phyloP scores from a whole-genome alignment of 2,797 vertebrate genomes.

The Sarcophilus harrisii region DNA sequence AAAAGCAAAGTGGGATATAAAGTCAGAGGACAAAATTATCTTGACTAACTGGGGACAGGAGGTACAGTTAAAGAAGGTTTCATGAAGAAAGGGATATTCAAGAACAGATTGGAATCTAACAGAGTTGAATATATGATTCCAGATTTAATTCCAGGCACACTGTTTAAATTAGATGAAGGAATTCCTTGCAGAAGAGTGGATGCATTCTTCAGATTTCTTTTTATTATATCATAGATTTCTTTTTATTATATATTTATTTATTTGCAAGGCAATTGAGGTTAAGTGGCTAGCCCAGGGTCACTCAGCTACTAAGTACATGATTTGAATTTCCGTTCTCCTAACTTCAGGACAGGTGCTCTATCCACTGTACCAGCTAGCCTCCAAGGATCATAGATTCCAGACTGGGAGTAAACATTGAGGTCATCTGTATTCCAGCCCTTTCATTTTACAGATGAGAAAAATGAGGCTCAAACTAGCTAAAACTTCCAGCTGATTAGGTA shows the following conservation, averaged over 20 bases:
- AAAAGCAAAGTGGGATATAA: background rate
- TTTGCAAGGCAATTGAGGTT: no score
- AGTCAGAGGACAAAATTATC: background rate
- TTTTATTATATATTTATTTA: no score
- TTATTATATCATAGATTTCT: no score
- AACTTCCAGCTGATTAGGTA: background rate
- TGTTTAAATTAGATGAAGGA: background rate
- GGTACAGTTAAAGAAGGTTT: background rate
- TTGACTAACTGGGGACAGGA: background rate
- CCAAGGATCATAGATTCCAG: background rate
- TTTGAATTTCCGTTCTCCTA: no score
- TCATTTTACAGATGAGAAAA: background rate
- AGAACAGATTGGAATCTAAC: background rate
- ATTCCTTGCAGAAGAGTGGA: background rate
- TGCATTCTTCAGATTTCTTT: background rate
- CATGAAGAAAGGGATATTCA: background rate
- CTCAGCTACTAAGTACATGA: no score
- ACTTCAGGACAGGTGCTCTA: no score
- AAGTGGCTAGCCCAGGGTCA: no score
- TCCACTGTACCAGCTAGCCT: no score
- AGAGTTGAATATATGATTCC: background rate
- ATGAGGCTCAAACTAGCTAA: background rate
- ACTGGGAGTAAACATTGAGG: background rate
- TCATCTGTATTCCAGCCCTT: background rate
- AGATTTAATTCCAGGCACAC: background rate